phyloP scores from a whole-genome alignment of 1,140 invertebrate species.

The Dreissena rostriformis region DNA sequence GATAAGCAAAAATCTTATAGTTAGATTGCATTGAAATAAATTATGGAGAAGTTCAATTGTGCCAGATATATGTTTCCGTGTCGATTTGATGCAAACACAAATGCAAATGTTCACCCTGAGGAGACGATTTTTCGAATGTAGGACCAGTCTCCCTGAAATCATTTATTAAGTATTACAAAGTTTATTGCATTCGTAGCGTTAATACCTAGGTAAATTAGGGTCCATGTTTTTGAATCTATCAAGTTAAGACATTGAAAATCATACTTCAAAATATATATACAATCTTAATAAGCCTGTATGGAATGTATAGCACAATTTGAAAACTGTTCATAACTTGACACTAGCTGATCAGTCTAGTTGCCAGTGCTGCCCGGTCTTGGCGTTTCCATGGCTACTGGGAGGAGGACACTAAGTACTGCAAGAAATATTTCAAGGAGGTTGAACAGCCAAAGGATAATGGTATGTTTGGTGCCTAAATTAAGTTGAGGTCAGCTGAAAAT shows the following conservation, averaged over 20 bases:
- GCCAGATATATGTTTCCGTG: neutral
- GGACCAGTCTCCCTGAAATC: no score
- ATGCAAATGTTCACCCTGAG: no score
- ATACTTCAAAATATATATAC: no score
- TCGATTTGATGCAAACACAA: no score
- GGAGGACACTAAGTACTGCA: conserved; percentile 52
- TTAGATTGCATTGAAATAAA: neutral
- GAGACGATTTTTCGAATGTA: no score
- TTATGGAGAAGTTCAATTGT: neutral
- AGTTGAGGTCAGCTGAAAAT: no score
- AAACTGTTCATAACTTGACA: neutral
- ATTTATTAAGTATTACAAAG: no score
- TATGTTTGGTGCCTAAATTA: no score
- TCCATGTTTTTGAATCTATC: no score
- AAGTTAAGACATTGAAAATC: no score
- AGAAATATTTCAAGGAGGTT: conserved; percentile 15
- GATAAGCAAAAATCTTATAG: neutral
- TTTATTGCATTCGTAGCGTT: no score
- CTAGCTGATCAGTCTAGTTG: neutral
- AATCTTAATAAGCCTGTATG: neutral
- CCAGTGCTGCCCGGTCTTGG: conserved; percentile 12
- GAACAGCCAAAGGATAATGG: neutral
- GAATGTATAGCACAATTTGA: neutral
- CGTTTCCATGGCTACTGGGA: conserved; percentile 36
- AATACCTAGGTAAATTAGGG: no score